Evolutionary conservation across 2,113 vertebrate genomes (phyloP), one percentile per base, ranked within the genome.

Genomic region (Antechinus stuartii): DNA sequence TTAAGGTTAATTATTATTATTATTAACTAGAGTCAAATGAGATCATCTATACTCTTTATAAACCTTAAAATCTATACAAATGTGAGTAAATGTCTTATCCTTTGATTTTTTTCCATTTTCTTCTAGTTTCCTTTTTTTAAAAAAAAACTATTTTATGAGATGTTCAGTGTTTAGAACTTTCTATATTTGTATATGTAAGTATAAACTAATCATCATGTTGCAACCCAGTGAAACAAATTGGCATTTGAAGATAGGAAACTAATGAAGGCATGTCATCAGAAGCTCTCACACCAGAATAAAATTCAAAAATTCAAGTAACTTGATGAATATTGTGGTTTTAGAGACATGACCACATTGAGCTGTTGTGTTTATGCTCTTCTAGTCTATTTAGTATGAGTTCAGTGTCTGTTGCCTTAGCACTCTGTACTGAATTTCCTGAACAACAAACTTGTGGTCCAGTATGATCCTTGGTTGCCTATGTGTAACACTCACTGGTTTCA

Each of bases 101-200:
- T 84, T 84, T 42, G 0, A n/a, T 76, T 84, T 84, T 57, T 42
- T 42, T 2, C 68, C 35, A 52, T 42, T 95, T 30, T 91, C 30
- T 89, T 68, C 76, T 91, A 19, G 54, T 92, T 94, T 92, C 49
- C 50, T 53, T 57, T 53, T 57, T 97, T 95, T 94, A 5, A 56
- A 56, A 55, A 57, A 76, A n/a, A 23, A 22, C 19, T 53, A 35
- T 84, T 94, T n/a, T 94, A 53, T 61, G 61, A 95, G 56, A 49
- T 89, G 35, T 9, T 91, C 53, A n/a, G 26, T 50, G 6, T 97
- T 93, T 92, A 91, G 91, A 23, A 2, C 52, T 94, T 93, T 56
- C 35, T 26, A 11, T 12, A 84, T 3, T 35, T 93, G 90, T 84
- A 0, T 42, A 7, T 42, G 7, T 84, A 84, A 84, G n/a, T 55